These are phyloP conservation scores for Amphimallon solstitiale DNA, from an alignment of 2,888 invertebrate species.

Conservation along the genomic window DNA sequence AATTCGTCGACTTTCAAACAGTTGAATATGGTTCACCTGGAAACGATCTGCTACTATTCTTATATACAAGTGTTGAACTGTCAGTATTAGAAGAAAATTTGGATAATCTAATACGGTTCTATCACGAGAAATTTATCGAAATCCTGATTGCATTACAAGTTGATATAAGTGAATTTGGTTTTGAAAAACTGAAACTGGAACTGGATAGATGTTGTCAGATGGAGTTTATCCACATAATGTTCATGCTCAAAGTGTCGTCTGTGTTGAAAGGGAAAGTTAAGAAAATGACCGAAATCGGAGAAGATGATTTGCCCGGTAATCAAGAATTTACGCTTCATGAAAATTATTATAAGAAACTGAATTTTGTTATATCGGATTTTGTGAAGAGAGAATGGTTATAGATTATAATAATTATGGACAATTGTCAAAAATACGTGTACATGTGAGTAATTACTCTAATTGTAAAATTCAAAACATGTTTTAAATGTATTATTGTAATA, in stretches of 20 bases:
- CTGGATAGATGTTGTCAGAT: not conserved
- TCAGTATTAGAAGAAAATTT: not conserved
- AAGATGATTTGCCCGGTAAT: not conserved
- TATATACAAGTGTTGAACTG: not conserved
- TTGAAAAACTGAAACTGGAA: not conserved
- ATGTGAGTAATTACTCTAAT: too few species aligned
- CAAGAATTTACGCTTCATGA: conserved; percentile 1
- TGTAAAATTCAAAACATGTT: too few species aligned
- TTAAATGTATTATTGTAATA: too few species aligned
- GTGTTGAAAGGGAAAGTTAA: not conserved
- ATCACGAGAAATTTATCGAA: not conserved
- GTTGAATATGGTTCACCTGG: not conserved
- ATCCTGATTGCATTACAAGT: not conserved
- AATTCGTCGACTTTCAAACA: too few species aligned
- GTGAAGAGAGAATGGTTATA: conserved; percentile 13
- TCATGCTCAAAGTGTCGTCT: not conserved
- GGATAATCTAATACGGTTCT: not conserved
- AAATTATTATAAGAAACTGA: conserved; percentile 12
- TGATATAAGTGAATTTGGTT: not conserved
- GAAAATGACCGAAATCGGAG: not conserved
- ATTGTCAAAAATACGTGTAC: too few species aligned
- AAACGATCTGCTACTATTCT: not conserved
- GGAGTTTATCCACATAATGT: not conserved
- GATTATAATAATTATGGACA: not conserved
- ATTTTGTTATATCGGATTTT: conserved; percentile 16